phyloP scores from a whole-genome alignment of 2,888 invertebrate genomes.

The Elegia similella region DNA sequence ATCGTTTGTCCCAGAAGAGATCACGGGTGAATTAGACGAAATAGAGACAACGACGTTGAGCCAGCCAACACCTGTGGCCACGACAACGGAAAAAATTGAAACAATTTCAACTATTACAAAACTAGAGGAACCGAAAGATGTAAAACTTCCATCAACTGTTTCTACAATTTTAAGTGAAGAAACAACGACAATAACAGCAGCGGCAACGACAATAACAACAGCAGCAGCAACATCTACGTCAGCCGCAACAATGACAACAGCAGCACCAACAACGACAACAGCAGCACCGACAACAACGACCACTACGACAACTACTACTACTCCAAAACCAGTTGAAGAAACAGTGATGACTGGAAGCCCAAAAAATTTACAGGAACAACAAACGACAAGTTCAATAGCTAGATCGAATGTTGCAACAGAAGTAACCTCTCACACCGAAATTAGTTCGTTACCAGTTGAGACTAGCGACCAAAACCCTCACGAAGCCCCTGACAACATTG shows the following conservation, averaged over 20 bases:
- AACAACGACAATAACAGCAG: not conserved
- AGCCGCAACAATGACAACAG: not conserved
- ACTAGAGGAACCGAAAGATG: conserved; percentile 26
- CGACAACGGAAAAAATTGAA: conserved; percentile 29
- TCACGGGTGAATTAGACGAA: conserved; percentile 46
- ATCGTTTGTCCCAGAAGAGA: conserved; percentile 49
- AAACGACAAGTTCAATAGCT: conserved; percentile 45
- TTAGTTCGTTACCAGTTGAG: conserved; percentile 69
- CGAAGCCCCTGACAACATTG: conserved; percentile 49
- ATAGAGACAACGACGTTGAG: conserved; percentile 29
- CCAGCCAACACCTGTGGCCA: conserved; percentile 24
- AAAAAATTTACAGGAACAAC: conserved; percentile 41
- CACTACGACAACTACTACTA: not conserved
- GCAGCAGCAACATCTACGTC: not conserved
- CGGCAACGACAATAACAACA: not conserved
- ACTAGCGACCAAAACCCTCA: conserved; percentile 73
- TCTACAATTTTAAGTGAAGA: conserved; percentile 19
- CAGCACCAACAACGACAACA: not conserved
- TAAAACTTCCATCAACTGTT: conserved; percentile 26
- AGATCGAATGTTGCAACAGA: conserved; percentile 60
- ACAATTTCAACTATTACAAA: conserved; percentile 20
- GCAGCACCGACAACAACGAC: not conserved
- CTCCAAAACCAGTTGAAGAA: conserved; percentile 21
- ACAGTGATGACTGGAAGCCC: conserved; percentile 31
- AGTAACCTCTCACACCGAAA: conserved; percentile 65